Evolutionary conservation across 2,113 vertebrate species (phyloP).

Genomic region (Tinamus guttatus): DNA sequence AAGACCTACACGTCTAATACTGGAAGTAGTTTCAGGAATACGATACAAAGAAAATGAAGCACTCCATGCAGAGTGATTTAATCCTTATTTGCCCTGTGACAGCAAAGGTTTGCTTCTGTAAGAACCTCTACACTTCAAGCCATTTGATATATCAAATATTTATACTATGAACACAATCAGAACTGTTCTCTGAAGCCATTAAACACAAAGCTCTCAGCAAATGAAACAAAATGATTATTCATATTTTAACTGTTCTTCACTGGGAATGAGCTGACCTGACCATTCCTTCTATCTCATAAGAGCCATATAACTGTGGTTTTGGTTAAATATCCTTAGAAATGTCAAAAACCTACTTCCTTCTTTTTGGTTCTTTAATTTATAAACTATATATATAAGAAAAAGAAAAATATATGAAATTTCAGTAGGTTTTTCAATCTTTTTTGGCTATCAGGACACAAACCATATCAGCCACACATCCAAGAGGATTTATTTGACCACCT

Average conservation of each 20-base stretch:
- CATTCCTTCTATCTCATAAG: background rate
- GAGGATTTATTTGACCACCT: background rate
- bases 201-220: background rate
- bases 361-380: too few species aligned
- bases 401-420: background rate
- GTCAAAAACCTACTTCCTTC: background rate
- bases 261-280: background rate
- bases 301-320: background rate
- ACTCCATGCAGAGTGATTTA: background rate
- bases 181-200: background rate
- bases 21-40: background rate
- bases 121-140: background rate
- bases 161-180: background rate
- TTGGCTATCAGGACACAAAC: background rate
- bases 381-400: too few species aligned
- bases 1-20: background rate
- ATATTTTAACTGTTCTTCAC: background rate
- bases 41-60: background rate
- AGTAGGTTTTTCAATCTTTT: background rate
- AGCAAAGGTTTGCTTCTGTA: background rate
- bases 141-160: constrained; percentile 43
- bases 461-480: background rate
- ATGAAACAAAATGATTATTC: background rate
- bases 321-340: background rate
- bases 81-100: background rate